phyloP scores from a whole-genome alignment of 2,888 invertebrate species.

The Phytoseiulus persimilis region DNA sequence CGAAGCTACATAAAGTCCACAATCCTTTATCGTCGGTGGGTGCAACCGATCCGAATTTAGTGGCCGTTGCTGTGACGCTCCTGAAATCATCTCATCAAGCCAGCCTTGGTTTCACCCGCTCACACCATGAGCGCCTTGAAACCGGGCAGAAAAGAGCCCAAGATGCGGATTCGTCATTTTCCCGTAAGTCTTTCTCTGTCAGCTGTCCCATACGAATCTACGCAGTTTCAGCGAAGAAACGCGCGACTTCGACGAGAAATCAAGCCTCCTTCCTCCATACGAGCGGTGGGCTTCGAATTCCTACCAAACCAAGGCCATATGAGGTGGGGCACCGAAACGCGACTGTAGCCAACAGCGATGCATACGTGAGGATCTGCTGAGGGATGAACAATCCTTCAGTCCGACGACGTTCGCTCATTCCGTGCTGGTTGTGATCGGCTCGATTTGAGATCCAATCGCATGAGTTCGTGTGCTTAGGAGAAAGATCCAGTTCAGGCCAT shows the following conservation, averaged over 20 bases:
- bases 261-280: background rate
- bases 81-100: background rate
- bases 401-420: background rate
- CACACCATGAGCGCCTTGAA: constrained; percentile 42
- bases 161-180: constrained; percentile 54
- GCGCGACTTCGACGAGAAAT: background rate
- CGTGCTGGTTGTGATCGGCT: background rate
- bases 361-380: background rate
- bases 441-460: no score
- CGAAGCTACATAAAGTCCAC: background rate
- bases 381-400: background rate
- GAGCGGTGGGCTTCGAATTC: background rate
- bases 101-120: constrained; percentile 7
- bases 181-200: constrained; percentile 50
- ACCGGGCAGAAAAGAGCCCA: constrained; percentile 47
- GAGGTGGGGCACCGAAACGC: background rate
- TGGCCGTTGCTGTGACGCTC: background rate
- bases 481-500: background rate
- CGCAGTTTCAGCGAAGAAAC: constrained; percentile 27
- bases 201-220: background rate
- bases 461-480: no score
- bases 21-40: background rate
- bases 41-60: background rate
- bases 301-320: constrained; percentile 6
- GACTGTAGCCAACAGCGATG: background rate